Evolutionary conservation across 2,113 vertebrate genomes (phyloP).

Genomic region (Onychostoma macrolepis): DNA sequence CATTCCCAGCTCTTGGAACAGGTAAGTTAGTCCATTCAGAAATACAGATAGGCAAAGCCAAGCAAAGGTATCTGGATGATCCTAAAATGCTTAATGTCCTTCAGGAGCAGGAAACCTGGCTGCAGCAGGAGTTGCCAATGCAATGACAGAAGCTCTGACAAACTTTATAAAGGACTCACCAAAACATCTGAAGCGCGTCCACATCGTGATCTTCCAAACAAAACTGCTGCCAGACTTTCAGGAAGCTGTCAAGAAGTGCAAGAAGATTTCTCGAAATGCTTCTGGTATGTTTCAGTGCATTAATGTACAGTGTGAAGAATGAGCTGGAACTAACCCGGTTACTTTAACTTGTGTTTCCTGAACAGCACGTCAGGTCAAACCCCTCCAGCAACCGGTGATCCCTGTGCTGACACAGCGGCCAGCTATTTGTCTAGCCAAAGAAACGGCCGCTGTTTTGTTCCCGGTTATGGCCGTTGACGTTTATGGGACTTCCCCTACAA

Average conservation of each 20-base stretch:
- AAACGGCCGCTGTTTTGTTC: conserved; percentile 34
- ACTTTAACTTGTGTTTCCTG: neutral
- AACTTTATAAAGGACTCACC: conserved; percentile 38
- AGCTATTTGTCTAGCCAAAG: neutral
- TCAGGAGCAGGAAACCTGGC: conserved; percentile 62
- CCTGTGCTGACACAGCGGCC: neutral
- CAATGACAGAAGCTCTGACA: conserved; percentile 61
- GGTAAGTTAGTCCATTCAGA: conserved; percentile 48
- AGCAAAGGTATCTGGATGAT: neutral
- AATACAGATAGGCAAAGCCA: neutral
- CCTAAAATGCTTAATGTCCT: neutral
- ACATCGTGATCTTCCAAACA: conserved; percentile 65
- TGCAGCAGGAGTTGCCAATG: conserved; percentile 53
- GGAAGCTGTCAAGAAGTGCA: conserved; percentile 53
- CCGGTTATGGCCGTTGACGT: conserved; percentile 54
- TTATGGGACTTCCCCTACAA: conserved; percentile 40
- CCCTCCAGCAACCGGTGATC: neutral
- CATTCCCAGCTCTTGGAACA: conserved; percentile 68
- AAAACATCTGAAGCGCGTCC: conserved; percentile 51
- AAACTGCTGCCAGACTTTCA: conserved; percentile 60
- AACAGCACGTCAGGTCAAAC: conserved; percentile 5
- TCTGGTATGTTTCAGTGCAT: neutral
- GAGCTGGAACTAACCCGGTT: neutral
- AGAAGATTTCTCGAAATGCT: conserved; percentile 16
- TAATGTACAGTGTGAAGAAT: neutral